Percentiles rank a stretch among this genome's conserved stretches.
Conservation (phyloP, 2,113 vertebrate genomes). For the Cyprinodon variegatus region DNA sequence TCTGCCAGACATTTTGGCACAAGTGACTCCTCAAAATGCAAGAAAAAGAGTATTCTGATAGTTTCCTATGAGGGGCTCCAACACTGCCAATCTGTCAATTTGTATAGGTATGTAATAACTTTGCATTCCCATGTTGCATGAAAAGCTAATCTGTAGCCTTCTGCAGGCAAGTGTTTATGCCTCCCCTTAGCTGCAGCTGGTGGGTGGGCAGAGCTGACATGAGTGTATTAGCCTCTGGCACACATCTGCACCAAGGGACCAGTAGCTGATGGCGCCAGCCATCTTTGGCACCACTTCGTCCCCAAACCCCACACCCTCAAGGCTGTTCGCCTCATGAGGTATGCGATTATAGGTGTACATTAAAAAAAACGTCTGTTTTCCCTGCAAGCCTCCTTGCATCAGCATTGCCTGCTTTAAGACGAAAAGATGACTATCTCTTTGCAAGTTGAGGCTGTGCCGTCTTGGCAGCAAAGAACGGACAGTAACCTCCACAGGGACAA, state of each 20-base stretch:
- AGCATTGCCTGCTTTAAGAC: constrained; percentile 15
- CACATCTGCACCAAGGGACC: constrained; percentile 63
- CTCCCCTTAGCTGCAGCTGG: constrained; percentile 66
- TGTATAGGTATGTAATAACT: not conserved
- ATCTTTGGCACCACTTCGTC: constrained; percentile 63
- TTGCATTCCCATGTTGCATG: not conserved
- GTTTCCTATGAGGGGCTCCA: not conserved
- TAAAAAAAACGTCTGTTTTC: constrained; percentile 16
- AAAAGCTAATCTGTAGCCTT: constrained; percentile 44
- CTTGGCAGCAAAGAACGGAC: constrained; percentile 49
- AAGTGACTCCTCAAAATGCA: not conserved
- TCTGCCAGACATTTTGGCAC: not conserved
- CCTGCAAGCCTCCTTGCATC: constrained; percentile 7
- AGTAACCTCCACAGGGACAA: constrained; percentile 54
- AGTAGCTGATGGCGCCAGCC: constrained; percentile 64
- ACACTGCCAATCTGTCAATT: not conserved
- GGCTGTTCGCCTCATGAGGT: constrained; percentile 41
- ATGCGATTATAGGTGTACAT: constrained; percentile 6
- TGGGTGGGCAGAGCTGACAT: constrained; percentile 63
- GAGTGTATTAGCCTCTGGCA: constrained; percentile 67
- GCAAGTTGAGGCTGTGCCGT: constrained; percentile 40
- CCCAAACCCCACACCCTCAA: constrained; percentile 32
- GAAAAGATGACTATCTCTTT: constrained; percentile 44
- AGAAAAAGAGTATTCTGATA: not conserved
- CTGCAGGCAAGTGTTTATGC: constrained; percentile 36